Conservation (phyloP, 1,140 invertebrate species). For the Chymomyza costata region DNA sequence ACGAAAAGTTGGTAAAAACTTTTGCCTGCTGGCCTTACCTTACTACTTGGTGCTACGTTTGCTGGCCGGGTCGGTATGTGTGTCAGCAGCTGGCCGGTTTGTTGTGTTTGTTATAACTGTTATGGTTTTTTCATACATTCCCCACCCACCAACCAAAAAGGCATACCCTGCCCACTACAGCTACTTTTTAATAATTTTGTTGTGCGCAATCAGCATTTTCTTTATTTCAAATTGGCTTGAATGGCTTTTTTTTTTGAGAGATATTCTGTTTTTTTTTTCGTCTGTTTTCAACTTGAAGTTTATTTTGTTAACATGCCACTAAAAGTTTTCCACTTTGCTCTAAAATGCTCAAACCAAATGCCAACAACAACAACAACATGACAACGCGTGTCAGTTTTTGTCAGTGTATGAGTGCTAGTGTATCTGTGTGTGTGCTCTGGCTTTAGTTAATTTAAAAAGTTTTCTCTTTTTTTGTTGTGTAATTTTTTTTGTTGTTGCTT, state of each 20-base stretch:
- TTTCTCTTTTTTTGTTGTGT: conserved; percentile 29
- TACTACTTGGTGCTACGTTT: too few relatives aligned
- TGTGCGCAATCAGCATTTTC: conserved; percentile 61
- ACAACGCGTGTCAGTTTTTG: conserved; percentile 10
- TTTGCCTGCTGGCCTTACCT: conserved; percentile 6
- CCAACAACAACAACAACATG: conserved; percentile 65
- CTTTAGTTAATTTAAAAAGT: conserved; percentile 74
- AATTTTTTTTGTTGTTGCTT: conserved; percentile 16
- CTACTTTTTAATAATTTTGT: conserved; percentile 29
- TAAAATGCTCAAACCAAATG: conserved; percentile 72
- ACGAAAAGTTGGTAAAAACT: conserved; percentile 29
- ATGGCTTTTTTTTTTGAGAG: conserved; percentile 1
- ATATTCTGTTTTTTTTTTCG: conserved; percentile 6
- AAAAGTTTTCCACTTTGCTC: conserved; percentile 73
- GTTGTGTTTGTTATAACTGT: conserved; percentile 21
- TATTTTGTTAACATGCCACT: conserved; percentile 73
- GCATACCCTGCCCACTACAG: conserved; percentile 35
- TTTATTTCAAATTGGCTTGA: conserved; percentile 40
- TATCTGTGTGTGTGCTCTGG: conserved; percentile 37
- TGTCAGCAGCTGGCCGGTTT: conserved; percentile 52
- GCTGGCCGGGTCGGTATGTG: conserved; percentile 24
- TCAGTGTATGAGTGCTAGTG: not conserved
- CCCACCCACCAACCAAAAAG: not conserved
- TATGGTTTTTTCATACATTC: conserved; percentile 16
- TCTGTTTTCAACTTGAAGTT: conserved; percentile 63